Evolutionary conservation across 2,888 invertebrate genomes (phyloP), one percentile per base, ranked within the genome.

Genomic region (Volucella inanis): DNA sequence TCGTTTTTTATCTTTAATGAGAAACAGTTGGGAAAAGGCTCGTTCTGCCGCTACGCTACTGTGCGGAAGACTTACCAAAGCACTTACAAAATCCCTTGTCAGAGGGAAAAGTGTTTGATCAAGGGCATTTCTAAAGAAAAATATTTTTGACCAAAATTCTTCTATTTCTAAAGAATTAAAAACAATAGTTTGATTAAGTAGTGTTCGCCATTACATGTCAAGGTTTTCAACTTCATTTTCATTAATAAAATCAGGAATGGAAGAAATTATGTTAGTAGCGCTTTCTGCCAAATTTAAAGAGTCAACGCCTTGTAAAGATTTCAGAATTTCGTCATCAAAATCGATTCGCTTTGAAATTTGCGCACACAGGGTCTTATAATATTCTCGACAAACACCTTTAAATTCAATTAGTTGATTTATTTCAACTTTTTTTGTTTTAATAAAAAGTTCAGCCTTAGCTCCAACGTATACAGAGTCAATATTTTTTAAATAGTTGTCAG

Each of bases 121-220:
- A 50, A 68, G 54, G 14, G 18, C 59, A 71, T 85, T 80, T 76
- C 76, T 80, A 50, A 55, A 71, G 10, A 52, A 3, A 70, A 70
- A 76, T 52, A 71, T 65, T n/a, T n/a, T n/a, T n/a, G n/a, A n/a
- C n/a, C n/a, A n/a, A n/a, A n/a, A n/a, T n/a, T n/a, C n/a, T n/a
- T n/a, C n/a, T n/a, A n/a, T n/a, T n/a, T n/a, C n/a, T n/a, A n/a
- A n/a, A n/a, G n/a, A n/a, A n/a, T n/a, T n/a, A n/a, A n/a, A n/a
- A n/a, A n/a, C n/a, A n/a, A n/a, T n/a, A n/a, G n/a, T n/a, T n/a
- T n/a, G n/a, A 64, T 71, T 79, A 15, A 61, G 9, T 12, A 79
- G 39, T 22, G 39, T 67, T 68, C 72, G 43, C 68, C 70, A 86
- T 45, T 86, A 70, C 15, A 68, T 55, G 43, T 81, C 77, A n/a